Percentiles rank a stretch among this genome's conserved stretches.
These are phyloP conservation scores for Bombylius major DNA, from an alignment of 2,888 invertebrate genomes.

Conservation along the genomic window DNA sequence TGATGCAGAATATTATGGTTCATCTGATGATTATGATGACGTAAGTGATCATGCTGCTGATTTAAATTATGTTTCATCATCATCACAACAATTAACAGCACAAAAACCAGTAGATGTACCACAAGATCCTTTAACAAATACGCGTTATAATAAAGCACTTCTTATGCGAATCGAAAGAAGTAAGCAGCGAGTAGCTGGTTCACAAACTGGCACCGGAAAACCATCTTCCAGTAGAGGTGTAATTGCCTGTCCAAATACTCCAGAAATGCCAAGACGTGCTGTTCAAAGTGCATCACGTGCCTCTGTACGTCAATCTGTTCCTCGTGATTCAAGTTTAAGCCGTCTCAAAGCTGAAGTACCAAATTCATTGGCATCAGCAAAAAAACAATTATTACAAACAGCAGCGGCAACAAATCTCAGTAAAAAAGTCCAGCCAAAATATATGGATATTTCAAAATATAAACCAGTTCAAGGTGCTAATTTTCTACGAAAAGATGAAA, in stretches of 20 bases:
- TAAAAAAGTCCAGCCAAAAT: constrained; percentile 35
- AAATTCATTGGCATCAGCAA: constrained; percentile 33
- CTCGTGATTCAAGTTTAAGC: constrained; percentile 34
- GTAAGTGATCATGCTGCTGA: constrained; percentile 26
- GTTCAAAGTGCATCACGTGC: constrained; percentile 12
- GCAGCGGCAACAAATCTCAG: constrained; percentile 20
- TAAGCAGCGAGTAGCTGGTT: constrained; percentile 29
- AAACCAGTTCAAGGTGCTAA: constrained; percentile 39
- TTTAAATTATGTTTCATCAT: constrained; percentile 20
- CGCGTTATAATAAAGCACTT: constrained; percentile 60
- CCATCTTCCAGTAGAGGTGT: constrained; percentile 22
- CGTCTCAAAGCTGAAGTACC: constrained; percentile 34
- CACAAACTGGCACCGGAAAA: constrained; percentile 11
- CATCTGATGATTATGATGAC: constrained; percentile 23
- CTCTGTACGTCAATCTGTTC: constrained; percentile 33
- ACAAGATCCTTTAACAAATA: constrained; percentile 37
- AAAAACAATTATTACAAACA: constrained; percentile 33
- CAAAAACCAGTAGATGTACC: constrained; percentile 1
- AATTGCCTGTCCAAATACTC: constrained; percentile 43
- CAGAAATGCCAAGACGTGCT: constrained; percentile 40
- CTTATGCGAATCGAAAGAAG: constrained; percentile 45
- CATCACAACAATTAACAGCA: not conserved
- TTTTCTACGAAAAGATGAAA: constrained; percentile 44
- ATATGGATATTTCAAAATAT: constrained; percentile 51
- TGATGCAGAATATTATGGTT: constrained; percentile 16